A percentile compares a stretch with the other conserved stretches of the same genome.
Conservation (phyloP, 1,140 invertebrate species). For the Pteromalus puparum region DNA sequence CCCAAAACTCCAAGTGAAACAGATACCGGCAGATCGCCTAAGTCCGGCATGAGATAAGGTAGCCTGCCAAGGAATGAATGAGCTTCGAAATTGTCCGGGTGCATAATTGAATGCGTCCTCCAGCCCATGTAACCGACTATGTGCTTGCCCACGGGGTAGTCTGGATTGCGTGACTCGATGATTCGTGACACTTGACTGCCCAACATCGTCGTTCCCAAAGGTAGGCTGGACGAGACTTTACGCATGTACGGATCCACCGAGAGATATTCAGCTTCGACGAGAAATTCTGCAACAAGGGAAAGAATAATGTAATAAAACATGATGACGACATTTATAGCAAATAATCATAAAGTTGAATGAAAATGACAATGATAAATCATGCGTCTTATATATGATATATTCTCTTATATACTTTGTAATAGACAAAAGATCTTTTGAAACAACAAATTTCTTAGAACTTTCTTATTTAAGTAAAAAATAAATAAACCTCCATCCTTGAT, state of each 20-base stretch:
- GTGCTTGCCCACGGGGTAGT: conserved; percentile 78
- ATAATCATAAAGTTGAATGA: too few relatives aligned
- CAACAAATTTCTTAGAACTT: too few relatives aligned
- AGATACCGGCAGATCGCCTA: conserved; percentile 76
- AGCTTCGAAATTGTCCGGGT: conserved; percentile 50
- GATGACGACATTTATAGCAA: too few relatives aligned
- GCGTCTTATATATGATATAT: too few relatives aligned
- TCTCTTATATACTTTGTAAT: too few relatives aligned
- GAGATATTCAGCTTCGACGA: conserved; percentile 80
- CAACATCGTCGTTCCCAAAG: conserved; percentile 78
- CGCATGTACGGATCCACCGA: conserved; percentile 85
- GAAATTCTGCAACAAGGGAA: conserved; percentile 74
- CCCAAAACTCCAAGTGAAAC: conserved; percentile 78
- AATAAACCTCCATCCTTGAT: conserved; percentile 79
- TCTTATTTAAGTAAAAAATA: conserved; percentile 25
- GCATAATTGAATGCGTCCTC: conserved; percentile 74
- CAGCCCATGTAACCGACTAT: conserved; percentile 79
- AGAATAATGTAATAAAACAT: too few relatives aligned
- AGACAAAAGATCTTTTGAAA: too few relatives aligned
- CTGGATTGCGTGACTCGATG: conserved; percentile 78
- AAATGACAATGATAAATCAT: too few relatives aligned
- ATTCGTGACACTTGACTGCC: conserved; percentile 80
- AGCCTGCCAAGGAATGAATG: neutral
- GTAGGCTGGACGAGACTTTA: conserved; percentile 73
- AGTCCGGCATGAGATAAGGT: conserved; percentile 76